Percentiles rank a stretch among this genome's conserved stretches.
Evolutionary conservation across 2,113 vertebrate genomes (phyloP).

Genomic region (Saccopteryx leptura): DNA sequence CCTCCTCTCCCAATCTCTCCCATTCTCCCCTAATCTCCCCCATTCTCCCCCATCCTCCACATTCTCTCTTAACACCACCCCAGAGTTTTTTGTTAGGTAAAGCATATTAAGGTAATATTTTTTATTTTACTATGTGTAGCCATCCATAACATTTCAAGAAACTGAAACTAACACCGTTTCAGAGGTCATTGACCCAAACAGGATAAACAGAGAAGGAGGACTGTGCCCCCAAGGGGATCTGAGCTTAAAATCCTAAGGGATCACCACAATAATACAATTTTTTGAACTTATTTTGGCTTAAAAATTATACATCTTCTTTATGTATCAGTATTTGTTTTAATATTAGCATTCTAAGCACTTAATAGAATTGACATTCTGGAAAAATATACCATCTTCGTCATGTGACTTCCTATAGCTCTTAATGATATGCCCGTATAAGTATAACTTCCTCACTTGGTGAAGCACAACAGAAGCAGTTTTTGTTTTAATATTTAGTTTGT

Average conservation of each 20-base stretch:
- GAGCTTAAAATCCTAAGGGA: neutral
- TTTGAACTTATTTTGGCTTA: constrained; percentile 37
- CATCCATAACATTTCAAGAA: neutral
- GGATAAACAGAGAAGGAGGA: neutral
- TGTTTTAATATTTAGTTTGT: neutral
- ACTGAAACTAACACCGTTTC: neutral
- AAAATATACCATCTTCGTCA: neutral
- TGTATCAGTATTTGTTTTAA: constrained; percentile 51
- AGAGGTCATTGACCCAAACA: neutral
- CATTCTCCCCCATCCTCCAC: too few relatives aligned
- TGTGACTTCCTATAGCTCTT: neutral
- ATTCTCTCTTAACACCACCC: neutral
- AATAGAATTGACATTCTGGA: neutral
- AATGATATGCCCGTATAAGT: neutral
- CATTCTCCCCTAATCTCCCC: too few relatives aligned
- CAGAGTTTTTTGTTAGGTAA: neutral
- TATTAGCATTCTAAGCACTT: neutral
- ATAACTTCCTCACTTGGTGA: neutral
- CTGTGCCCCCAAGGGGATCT: neutral
- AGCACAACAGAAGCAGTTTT: neutral
- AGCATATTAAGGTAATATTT: constrained; percentile 5
- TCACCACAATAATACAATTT: neutral
- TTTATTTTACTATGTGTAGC: neutral
- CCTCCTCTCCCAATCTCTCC: too few relatives aligned
- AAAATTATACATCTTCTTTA: constrained; percentile 17